Conservation (phyloP, 2,888 invertebrate genomes). For the Nudaria mundana region DNA sequence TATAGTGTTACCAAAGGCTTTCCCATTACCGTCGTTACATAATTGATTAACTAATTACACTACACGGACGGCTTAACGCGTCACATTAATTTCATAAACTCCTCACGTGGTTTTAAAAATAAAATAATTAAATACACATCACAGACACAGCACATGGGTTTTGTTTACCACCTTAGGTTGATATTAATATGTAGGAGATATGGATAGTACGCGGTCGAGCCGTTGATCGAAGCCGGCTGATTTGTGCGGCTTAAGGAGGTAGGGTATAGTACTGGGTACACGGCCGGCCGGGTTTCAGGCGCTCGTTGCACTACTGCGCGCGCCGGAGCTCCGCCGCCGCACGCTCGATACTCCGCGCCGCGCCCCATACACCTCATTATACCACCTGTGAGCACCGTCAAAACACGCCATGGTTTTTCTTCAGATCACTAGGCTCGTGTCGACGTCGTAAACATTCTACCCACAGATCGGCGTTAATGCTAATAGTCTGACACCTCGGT, state of each 20-base stretch:
- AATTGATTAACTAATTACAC: conserved; percentile 59
- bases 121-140: conserved; percentile 32
- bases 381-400: conserved; percentile 77
- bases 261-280: conserved; percentile 49
- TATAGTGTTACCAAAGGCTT: conserved; percentile 26
- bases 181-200: conserved; percentile 32
- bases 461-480: neutral
- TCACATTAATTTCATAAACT: conserved; percentile 28
- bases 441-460: conserved; percentile 5
- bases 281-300: conserved; percentile 56
- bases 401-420: conserved; percentile 65
- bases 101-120: conserved; percentile 34
- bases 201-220: conserved; percentile 41
- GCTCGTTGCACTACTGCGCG: conserved; percentile 61
- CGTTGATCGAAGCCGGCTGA: conserved; percentile 53
- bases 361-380: conserved; percentile 65
- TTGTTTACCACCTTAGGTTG: conserved; percentile 46
- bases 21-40: conserved; percentile 44
- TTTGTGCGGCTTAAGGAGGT: conserved; percentile 38
- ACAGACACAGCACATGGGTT: conserved; percentile 36
- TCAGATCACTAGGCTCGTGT: conserved; percentile 29
- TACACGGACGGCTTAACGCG: conserved; percentile 34
- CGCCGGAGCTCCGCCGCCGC: conserved; percentile 55
- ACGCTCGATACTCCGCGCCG: conserved; percentile 59
- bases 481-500: neutral